Percentiles rank a stretch among this genome's conserved stretches.
Evolutionary conservation across 2,113 vertebrate genomes (phyloP).

Genomic region (Parus major): DNA sequence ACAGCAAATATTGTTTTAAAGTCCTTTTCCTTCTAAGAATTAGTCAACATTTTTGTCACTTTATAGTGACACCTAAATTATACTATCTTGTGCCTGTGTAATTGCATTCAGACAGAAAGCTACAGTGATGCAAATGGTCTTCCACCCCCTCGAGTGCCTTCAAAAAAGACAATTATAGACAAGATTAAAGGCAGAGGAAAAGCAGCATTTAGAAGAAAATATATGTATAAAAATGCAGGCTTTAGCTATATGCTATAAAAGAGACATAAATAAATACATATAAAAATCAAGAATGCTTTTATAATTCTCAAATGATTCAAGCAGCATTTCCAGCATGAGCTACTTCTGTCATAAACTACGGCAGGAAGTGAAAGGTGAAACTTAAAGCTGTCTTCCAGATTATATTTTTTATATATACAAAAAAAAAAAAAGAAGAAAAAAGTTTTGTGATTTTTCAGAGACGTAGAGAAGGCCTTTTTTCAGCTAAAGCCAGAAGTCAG

Average conservation of each 20-base stretch:
- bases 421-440: accelerated
- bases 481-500: background rate
- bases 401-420: background rate
- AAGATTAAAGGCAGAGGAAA: background rate
- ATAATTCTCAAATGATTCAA: background rate
- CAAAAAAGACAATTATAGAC: background rate
- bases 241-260: background rate
- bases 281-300: background rate
- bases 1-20: background rate
- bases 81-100: background rate
- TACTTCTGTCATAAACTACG: background rate
- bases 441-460: background rate
- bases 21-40: background rate
- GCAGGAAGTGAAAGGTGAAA: background rate
- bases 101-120: background rate
- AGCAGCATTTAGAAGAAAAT: background rate
- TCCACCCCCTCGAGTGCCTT: background rate
- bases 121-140: background rate
- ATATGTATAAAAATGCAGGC: background rate
- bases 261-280: background rate
- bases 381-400: background rate
- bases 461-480: background rate
- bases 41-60: background rate
- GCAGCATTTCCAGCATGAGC: background rate
- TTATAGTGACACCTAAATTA: background rate